Conservation (phyloP, 2,797 vertebrate species). For the Allobates femoralis region DNA sequence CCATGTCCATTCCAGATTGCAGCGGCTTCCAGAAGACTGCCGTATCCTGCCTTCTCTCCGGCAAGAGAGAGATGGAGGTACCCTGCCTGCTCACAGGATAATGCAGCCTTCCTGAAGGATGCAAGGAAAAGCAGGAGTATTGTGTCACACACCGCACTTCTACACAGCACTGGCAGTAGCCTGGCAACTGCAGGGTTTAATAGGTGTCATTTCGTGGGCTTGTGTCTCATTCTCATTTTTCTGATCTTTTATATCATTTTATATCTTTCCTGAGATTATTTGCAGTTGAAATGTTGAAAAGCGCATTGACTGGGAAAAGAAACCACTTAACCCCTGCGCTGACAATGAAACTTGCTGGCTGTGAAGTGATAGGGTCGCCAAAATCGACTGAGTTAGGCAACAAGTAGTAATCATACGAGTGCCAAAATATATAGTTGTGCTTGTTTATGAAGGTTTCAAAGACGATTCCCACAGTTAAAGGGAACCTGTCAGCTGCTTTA, state of each 20-base stretch:
- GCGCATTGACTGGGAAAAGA: not conserved
- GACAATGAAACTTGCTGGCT: not conserved
- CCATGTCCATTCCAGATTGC: conserved; percentile 65
- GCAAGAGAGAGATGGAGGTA: conserved; percentile 65
- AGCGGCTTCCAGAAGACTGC: conserved; percentile 56
- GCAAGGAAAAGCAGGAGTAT: conserved; percentile 63
- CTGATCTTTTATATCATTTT: not conserved
- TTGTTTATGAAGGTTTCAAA: not conserved
- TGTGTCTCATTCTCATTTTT: conserved; percentile 25
- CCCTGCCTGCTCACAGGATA: conserved; percentile 65
- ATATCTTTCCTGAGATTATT: not conserved
- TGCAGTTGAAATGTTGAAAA: not conserved
- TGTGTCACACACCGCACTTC: conserved; percentile 57
- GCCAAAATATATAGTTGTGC: not conserved
- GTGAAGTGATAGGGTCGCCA: not conserved
- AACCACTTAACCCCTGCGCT: not conserved
- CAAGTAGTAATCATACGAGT: not conserved
- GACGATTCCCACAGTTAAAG: too few relatives aligned
- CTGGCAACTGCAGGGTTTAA: conserved; percentile 74
- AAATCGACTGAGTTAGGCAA: not conserved
- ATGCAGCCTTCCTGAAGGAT: conserved; percentile 65
- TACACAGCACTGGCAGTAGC: conserved; percentile 67
- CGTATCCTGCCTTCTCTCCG: conserved; percentile 56
- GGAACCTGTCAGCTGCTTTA: too few relatives aligned
- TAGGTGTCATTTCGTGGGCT: conserved; percentile 37